Conservation (phyloP, 2,888 invertebrate species). For the Trichogramma evanescens region DNA sequence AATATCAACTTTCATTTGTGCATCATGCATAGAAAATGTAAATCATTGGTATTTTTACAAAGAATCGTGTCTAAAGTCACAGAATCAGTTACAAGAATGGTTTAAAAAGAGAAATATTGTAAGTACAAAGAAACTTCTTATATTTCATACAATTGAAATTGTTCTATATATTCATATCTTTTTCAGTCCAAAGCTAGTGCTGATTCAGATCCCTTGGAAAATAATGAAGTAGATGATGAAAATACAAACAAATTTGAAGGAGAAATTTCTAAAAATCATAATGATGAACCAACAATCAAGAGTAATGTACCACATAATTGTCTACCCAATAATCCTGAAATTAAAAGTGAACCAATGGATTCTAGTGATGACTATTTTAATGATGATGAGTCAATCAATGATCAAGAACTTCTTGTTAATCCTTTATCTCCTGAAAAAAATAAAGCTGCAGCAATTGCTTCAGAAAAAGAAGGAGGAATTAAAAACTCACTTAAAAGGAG, state of each 20-base stretch:
- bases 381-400: slow-evolving; percentile 31
- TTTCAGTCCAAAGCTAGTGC: slow-evolving; percentile 6
- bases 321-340: neutral
- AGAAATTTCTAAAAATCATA: slow-evolving; percentile 35
- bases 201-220: neutral
- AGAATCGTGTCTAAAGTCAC: slow-evolving; percentile 58
- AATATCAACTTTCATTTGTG: slow-evolving; percentile 61
- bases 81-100: slow-evolving; percentile 59
- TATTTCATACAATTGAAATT: neutral
- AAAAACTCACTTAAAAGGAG: slow-evolving; percentile 27
- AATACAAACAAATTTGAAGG: slow-evolving; percentile 46
- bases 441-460: slow-evolving; percentile 3
- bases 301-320: no score
- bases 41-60: slow-evolving; percentile 63
- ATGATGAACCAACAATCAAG: neutral
- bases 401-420: slow-evolving; percentile 34
- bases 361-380: slow-evolving; percentile 31
- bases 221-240: neutral
- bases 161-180: neutral
- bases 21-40: slow-evolving; percentile 57
- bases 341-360: slow-evolving; percentile 48
- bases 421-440: slow-evolving; percentile 27
- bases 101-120: slow-evolving; percentile 31
- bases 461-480: slow-evolving; percentile 31
- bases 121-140: neutral